A percentile compares a stretch with the other conserved stretches of the same genome.
Conservation (phyloP, 2,113 vertebrate species). For the Petroica traversi region DNA sequence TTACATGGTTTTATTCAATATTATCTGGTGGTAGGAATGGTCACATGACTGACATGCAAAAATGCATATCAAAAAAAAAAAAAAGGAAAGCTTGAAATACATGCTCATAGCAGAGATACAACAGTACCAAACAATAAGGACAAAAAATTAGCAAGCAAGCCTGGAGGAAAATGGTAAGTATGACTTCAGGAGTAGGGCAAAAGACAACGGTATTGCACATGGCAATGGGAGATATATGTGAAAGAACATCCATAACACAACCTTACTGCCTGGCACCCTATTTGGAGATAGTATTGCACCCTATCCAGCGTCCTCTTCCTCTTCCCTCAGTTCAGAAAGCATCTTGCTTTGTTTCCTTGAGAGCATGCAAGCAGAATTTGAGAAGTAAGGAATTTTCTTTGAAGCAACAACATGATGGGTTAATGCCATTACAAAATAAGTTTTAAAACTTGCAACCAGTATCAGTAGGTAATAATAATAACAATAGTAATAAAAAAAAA, state of each 20-base stretch:
- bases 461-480: too few relatives aligned
- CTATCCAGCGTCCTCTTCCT: slow-evolving; percentile 27
- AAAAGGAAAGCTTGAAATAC: slow-evolving; percentile 19
- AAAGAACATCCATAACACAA: not conserved
- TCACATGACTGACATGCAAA: slow-evolving; percentile 23
- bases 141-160: not conserved
- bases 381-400: slow-evolving; percentile 24
- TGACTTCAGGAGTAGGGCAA: not conserved
- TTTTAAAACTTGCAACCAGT: not conserved
- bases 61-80: slow-evolving; percentile 19
- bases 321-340: slow-evolving; percentile 49
- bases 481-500: not conserved
- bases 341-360: slow-evolving; percentile 72
- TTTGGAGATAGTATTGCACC: not conserved
- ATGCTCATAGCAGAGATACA: slow-evolving; percentile 12
- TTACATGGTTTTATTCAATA: not conserved
- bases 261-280: not conserved
- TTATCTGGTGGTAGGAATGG: not conserved
- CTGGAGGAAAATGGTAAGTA: not conserved
- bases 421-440: not conserved
- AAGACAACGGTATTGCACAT: not conserved
- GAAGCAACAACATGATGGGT: not conserved
- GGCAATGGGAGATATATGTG: not conserved
- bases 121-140: slow-evolving; percentile 10
- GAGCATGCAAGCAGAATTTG: slow-evolving; percentile 60